Conservation (phyloP, 2,113 vertebrate species). For the Phalacrocorax brasilianus region DNA sequence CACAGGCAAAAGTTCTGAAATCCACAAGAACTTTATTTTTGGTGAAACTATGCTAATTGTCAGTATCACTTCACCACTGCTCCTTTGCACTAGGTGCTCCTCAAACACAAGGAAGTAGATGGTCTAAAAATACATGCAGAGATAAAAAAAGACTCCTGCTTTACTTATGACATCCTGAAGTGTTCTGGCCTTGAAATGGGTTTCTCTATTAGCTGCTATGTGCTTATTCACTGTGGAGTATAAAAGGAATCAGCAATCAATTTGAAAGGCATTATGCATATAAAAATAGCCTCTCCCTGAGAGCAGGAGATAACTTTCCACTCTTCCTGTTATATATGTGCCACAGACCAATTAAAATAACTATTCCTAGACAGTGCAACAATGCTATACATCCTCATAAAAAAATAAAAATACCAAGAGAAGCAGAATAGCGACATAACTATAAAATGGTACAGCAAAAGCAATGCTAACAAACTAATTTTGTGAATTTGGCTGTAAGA, state of each 20-base stretch:
- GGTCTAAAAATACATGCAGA: conserved; percentile 34
- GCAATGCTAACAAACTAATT: neutral
- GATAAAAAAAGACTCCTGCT: conserved; percentile 29
- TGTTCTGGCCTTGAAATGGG: conserved; percentile 15
- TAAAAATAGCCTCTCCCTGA: conserved; percentile 39
- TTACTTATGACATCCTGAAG: conserved; percentile 35
- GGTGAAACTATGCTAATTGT: neutral
- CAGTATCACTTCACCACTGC: neutral
- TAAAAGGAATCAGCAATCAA: conserved; percentile 34
- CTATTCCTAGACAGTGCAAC: neutral
- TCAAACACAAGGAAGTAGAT: neutral
- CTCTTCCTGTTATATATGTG: neutral
- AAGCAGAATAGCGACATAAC: neutral
- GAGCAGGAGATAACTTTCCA: neutral
- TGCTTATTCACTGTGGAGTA: conserved; percentile 13
- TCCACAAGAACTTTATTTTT: neutral
- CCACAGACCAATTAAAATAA: conserved; percentile 15
- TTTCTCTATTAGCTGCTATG: conserved; percentile 18
- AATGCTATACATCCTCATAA: neutral
- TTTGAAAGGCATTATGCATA: conserved; percentile 19
- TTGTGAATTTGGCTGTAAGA: neutral
- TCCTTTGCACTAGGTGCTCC: neutral
- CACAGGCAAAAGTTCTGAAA: neutral
- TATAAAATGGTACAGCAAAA: neutral
- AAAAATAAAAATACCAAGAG: neutral